Conservation (phyloP, 1,140 invertebrate genomes). For the Bathynomus jamesi region DNA sequence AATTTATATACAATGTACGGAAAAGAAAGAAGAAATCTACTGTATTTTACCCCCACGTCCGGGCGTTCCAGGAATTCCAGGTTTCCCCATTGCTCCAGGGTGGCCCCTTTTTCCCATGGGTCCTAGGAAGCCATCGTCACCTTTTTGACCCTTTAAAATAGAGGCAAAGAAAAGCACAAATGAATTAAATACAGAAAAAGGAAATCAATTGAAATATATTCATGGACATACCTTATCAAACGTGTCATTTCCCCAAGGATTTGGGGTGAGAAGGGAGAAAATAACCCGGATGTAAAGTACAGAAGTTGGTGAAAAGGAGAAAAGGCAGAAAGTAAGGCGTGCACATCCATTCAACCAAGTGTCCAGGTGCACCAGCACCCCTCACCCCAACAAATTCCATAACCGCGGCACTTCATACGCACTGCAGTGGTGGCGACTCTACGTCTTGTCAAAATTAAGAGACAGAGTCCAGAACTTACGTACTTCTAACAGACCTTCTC, state of each 20-base stretch:
- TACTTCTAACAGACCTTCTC: too few relatives aligned
- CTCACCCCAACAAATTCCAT: background rate
- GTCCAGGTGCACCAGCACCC: background rate
- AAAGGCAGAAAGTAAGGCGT: background rate
- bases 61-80: constrained; percentile 59
- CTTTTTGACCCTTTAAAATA: constrained; percentile 60
- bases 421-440: too few relatives aligned
- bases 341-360: background rate
- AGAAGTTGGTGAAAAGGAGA: too few relatives aligned
- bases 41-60: constrained; percentile 38
- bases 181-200: background rate
- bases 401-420: background rate
- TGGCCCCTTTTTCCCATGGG: constrained; percentile 53
- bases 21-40: too few relatives aligned
- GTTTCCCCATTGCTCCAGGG: constrained; percentile 57
- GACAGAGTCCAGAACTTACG: too few relatives aligned
- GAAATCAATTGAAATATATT: background rate
- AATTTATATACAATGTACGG: too few relatives aligned
- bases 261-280: too few relatives aligned
- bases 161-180: background rate
- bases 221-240: background rate
- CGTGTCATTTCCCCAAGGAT: too few relatives aligned
- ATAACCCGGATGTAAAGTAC: too few relatives aligned
- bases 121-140: constrained; percentile 53
- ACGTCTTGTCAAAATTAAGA: too few relatives aligned